These are phyloP conservation scores for Tenualosa ilisha DNA, from an alignment of 2,797 vertebrate species.

Conservation along the genomic window DNA sequence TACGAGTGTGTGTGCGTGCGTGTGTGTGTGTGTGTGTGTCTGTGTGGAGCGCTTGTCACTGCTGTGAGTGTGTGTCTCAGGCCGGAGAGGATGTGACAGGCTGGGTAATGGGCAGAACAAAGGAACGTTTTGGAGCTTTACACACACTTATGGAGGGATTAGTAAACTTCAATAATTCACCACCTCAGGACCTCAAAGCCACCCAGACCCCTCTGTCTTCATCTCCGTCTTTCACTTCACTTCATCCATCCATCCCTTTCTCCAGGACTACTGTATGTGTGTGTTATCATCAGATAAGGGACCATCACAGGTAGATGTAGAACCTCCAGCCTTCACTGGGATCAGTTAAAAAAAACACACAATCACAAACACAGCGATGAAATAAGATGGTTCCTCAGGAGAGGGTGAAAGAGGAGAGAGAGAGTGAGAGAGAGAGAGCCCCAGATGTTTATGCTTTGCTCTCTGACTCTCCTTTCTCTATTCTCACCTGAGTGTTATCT, in stretches of 20 bases:
- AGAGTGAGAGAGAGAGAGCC: no score
- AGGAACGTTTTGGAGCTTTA: conserved; percentile 62
- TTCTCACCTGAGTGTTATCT: no score
- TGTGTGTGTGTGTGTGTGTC: conserved; percentile 43
- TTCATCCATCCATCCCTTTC: not conserved
- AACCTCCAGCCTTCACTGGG: not conserved
- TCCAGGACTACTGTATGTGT: not conserved
- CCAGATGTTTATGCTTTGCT: no score
- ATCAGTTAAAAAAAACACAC: not conserved
- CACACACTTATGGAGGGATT: conserved; percentile 72
- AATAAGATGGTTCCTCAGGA: not conserved
- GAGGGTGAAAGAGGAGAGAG: no score
- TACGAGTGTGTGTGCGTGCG: conserved; percentile 44
- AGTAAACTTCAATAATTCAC: conserved; percentile 84
- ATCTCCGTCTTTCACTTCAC: not conserved
- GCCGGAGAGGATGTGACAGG: conserved; percentile 75
- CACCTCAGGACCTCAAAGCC: conserved; percentile 62
- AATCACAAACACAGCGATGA: not conserved
- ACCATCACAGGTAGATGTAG: not conserved
- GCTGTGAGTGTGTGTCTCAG: conserved; percentile 71
- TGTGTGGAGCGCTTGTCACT: conserved; percentile 44
- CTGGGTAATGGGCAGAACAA: conserved; percentile 78
- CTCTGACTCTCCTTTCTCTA: no score
- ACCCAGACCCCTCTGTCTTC: conserved; percentile 43
- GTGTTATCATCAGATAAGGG: not conserved